These are phyloP conservation scores for Exocentrus adspersus DNA, from an alignment of 2,888 invertebrate genomes.

Conservation along the genomic window DNA sequence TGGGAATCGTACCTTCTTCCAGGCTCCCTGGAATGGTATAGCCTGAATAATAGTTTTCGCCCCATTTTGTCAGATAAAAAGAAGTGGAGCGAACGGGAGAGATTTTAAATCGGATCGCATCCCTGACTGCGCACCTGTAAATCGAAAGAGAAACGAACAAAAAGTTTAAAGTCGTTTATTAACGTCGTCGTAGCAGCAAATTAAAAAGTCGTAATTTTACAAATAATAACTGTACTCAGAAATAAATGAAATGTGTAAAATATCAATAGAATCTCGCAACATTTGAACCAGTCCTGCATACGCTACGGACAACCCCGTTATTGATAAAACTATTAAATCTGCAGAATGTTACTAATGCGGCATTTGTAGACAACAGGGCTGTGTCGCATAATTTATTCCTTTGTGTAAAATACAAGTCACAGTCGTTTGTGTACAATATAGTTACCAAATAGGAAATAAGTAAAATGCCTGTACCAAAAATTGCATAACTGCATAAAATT, in stretches of 20 bases:
- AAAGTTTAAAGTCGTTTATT: too few species aligned
- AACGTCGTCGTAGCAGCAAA: too few species aligned
- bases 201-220: too few species aligned
- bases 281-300: neutral
- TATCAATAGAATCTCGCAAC: neutral
- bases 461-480: too few species aligned
- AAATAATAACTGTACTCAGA: too few species aligned
- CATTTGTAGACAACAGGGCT: slow-evolving; percentile 3
- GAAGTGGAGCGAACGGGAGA: neutral
- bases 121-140: neutral
- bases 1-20: neutral
- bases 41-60: slow-evolving; percentile 12
- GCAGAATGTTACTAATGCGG: slow-evolving; percentile 3
- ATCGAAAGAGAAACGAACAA: too few species aligned
- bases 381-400: neutral
- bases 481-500: too few species aligned
- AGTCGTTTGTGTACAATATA: too few species aligned
- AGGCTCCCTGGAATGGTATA: too few species aligned
- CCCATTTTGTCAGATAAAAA: slow-evolving; percentile 4
- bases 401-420: too few species aligned
- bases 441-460: too few species aligned
- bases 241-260: too few species aligned
- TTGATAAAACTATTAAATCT: slow-evolving; percentile 16
- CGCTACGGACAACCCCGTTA: neutral
- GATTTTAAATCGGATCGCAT: neutral